A percentile compares a stretch with the other conserved stretches of the same genome.
Evolutionary conservation across 2,888 invertebrate species (phyloP).

Genomic region (Cantharis nigra): DNA sequence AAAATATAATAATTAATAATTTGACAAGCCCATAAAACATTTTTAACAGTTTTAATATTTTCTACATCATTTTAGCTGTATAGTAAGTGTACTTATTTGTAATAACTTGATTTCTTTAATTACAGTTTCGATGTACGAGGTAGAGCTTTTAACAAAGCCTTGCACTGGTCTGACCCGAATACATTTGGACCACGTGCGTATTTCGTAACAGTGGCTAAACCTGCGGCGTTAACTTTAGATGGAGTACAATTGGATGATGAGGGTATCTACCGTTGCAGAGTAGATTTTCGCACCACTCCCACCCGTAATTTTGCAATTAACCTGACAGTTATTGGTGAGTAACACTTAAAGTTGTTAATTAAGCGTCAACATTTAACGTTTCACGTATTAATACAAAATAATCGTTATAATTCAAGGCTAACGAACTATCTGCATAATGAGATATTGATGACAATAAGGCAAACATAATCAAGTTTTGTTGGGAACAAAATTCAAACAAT

Average conservation of each 20-base stretch:
- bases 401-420: not conserved
- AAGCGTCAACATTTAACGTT: slow-evolving; percentile 1
- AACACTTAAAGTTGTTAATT: slow-evolving; percentile 8
- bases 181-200: slow-evolving; percentile 85
- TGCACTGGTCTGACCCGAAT: slow-evolving; percentile 82
- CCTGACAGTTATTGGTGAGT: slow-evolving; percentile 88
- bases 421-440: not conserved
- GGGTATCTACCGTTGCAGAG: slow-evolving; percentile 84
- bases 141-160: slow-evolving; percentile 77
- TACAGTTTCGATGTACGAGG: slow-evolving; percentile 86
- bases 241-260: slow-evolving; percentile 86
- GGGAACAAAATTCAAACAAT: not conserved
- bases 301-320: slow-evolving; percentile 87
- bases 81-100: not conserved
- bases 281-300: slow-evolving; percentile 88
- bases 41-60: slow-evolving; percentile 4
- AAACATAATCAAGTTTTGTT: slow-evolving; percentile 5
- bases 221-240: slow-evolving; percentile 80
- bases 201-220: slow-evolving; percentile 79
- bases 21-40: not conserved
- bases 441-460: not conserved
- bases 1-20: slow-evolving; percentile 13
- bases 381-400: slow-evolving; percentile 1
- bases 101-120: slow-evolving; percentile 41
- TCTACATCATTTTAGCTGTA: not conserved